Base-by-base conservation (phyloP, 2,113 vertebrate genomes). In the Vulpes lagopus region DNA sequence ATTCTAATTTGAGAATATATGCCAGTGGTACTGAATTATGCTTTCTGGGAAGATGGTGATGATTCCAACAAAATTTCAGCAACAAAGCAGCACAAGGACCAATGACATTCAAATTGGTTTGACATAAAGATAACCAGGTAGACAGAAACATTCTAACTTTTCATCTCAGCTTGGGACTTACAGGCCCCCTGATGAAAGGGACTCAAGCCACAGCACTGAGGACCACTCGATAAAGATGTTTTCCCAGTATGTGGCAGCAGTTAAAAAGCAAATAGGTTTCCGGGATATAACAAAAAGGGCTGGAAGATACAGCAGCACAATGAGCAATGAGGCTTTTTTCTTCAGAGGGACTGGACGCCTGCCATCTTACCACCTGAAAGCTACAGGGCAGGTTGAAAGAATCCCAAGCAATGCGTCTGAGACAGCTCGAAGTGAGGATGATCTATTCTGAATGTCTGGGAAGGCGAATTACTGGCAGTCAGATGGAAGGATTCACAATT, bases 251-350 rank as follows among this genome's bases (percentile, higher is more conserved):
- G 91, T 57, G 85, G 81, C 91, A 98, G 96, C 91, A 94, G 94
- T 96, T 97, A 82, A 95, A 97, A 98, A 96, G 94, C 90, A 96
- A 98, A 96, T 87, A 96, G 90, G 16, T 93, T 98, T 96, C 96
- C 27, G 0, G 84, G 27, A 80, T 97, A 59, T 94, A 97, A 91
- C 93, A 96, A 87, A 97, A 97, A 92, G 53, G 35, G 51, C 27
- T 95, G 88, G 91, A 92, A 97, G 95, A 84, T 95, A 83, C 73
- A 69, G 71, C 59, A 80, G 90, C 91, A 95, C 51, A 43, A 81
- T 57, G 94, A 97, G 93, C 95, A 97, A 92, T 96, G 94, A 73
- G 43, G 59, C 53, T 94, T 97, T 97, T 92, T 89, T 97, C 95
- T 97, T 98, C 91, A 97, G 55, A 94, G 71, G 79, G 91, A 91